A percentile compares a stretch with the other conserved stretches of the same genome.
Evolutionary conservation across 2,113 vertebrate genomes (phyloP).

Genomic region (Aviceda subcristata): DNA sequence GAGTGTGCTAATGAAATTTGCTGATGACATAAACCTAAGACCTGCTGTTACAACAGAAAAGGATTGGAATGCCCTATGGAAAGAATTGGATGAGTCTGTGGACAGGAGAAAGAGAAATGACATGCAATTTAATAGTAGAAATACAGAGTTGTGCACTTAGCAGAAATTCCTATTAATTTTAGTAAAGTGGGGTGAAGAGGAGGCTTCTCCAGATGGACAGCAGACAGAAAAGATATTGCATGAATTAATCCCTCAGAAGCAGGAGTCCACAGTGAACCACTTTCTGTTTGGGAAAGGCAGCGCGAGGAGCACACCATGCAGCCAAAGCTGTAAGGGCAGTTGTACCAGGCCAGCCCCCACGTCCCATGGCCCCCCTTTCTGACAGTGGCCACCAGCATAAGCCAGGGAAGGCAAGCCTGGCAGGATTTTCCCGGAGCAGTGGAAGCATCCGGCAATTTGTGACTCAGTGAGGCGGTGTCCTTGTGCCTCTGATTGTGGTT

Average conservation of each 20-base stretch:
- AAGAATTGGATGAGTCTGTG: neutral
- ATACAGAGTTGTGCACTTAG: neutral
- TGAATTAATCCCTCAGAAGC: neutral
- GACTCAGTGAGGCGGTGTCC: neutral
- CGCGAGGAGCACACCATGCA: fast-evolving
- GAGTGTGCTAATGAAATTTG: conserved; percentile 1
- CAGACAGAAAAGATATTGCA: neutral
- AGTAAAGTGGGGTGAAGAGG: neutral
- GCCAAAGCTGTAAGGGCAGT: neutral
- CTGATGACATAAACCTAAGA: neutral
- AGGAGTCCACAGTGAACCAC: neutral
- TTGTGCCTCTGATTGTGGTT: neutral
- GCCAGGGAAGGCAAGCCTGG: neutral
- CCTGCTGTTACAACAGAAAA: neutral
- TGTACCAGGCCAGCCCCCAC: fast-evolving
- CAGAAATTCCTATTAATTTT: neutral
- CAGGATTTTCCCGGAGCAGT: neutral
- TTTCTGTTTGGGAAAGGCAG: neutral
- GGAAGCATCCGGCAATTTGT: neutral
- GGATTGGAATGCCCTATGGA: neutral
- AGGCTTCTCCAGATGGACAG: neutral
- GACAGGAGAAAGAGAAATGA: neutral
- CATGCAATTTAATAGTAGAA: neutral
- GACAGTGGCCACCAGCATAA: neutral
- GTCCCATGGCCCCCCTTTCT: neutral